Evolutionary conservation across 2,113 vertebrate species (phyloP), one percentile per base, ranked within the genome.

Genomic region (Malurus elegans): DNA sequence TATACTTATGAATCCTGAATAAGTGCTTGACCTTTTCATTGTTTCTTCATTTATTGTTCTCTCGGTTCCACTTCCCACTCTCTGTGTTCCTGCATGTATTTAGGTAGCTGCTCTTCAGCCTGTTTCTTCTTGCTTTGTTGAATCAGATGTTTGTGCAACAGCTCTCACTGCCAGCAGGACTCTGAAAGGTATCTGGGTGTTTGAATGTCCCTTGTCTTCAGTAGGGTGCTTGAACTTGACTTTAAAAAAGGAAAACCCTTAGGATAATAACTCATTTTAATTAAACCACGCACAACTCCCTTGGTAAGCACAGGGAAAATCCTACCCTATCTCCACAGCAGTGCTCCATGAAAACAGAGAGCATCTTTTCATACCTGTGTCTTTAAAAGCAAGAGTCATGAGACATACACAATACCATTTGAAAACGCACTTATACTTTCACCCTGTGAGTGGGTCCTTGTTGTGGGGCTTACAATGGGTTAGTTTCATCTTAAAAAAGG

Each of bases 1-100:
- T 83, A 28, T 75, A 56, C 47, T 74, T 73, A 66, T 1, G 10
- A 88, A 93, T 86, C 44, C 56, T 64, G 44, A 93, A 36, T 54
- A 70, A 86, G 28, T 88, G 45, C 60, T 95, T 91, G 79, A 91
- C 58, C 83, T 93, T 93, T 80, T 78, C 3, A 56, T 80, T 94
- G 58, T 90, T 94, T 94, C 85, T 94, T 88, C 67, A 83, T 93
- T 88, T 94, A 73, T 80, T 88, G 45, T 92, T 93, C 48, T 90
- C 50, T 72, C 78, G 9, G 26, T 75, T 93, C 71, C 2, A 3
- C 60, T 92, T 93, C 62, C 36, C 36, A 21, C 28, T 85, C 53
- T 44, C 74, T 48, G 1, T 28, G 50, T 25, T 76, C 20, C n/a
- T 72, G 56, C 20, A 38, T 58, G 66, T 90, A 32, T 80, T 86